Evolutionary conservation across 2,113 vertebrate genomes (phyloP).

Genomic region (Calidris pygmaea): DNA sequence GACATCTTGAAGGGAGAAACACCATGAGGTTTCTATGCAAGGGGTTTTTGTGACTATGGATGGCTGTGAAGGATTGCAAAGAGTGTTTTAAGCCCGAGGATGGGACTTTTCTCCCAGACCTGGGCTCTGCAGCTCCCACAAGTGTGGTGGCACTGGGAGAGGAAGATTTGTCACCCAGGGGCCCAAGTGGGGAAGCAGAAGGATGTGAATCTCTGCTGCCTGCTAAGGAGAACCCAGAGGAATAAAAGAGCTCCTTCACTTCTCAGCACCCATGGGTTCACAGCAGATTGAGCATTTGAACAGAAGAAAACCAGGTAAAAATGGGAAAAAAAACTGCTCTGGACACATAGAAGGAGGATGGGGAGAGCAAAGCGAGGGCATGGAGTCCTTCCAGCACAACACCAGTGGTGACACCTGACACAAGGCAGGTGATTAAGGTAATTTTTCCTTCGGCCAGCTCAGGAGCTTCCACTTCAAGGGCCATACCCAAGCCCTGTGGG

Average conservation of each 20-base stretch:
- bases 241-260: neutral
- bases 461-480: neutral
- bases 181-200: neutral
- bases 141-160: neutral
- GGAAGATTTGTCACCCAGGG: neutral
- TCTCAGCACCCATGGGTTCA: neutral
- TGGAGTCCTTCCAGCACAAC: neutral
- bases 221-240: neutral
- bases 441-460: neutral
- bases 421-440: neutral
- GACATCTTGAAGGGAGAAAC: neutral
- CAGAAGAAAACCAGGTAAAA: neutral
- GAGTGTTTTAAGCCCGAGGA: neutral
- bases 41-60: neutral
- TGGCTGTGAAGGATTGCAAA: neutral
- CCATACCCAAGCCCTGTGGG: neutral
- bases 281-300: rapidly evolving
- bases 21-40: neutral
- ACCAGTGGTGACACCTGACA: neutral
- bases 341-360: neutral
- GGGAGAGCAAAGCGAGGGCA: neutral
- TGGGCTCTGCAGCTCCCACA: neutral
- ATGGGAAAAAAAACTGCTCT: neutral
- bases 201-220: neutral
- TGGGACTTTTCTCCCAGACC: neutral